A percentile compares a stretch with the other conserved stretches of the same genome.
Evolutionary conservation across 2,797 vertebrate genomes (phyloP).

Genomic region (Discoglossus pictus): DNA sequence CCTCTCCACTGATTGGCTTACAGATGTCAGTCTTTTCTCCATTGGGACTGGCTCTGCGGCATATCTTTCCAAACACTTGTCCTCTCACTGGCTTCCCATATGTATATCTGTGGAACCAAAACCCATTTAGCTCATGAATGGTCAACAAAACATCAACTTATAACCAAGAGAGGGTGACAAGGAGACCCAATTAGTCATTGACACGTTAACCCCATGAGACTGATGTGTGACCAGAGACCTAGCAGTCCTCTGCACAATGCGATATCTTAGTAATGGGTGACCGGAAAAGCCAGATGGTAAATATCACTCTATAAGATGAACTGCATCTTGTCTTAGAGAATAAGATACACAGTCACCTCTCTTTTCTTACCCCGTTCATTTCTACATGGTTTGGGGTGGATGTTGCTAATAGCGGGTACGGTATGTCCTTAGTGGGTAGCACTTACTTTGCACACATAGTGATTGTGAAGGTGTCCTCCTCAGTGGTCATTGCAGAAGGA

Average conservation of each 20-base stretch:
- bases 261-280: not conserved
- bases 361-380: too few species aligned
- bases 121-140: not conserved
- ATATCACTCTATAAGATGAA: too few species aligned
- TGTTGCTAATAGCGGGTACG: not conserved
- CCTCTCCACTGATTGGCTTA: slow-evolving; percentile 18
- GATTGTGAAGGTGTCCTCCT: not conserved
- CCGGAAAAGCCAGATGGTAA: too few species aligned
- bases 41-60: not conserved
- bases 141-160: too few species aligned
- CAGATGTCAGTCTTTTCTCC: not conserved
- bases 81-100: slow-evolving; percentile 43
- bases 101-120: slow-evolving; percentile 45
- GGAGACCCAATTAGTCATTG: too few species aligned
- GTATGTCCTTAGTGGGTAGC: not conserved
- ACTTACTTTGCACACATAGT: slow-evolving; percentile 42
- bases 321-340: too few species aligned
- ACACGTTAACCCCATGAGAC: too few species aligned
- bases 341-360: too few species aligned
- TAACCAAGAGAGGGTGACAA: too few species aligned
- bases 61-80: slow-evolving; percentile 44
- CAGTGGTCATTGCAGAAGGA: rapidly evolving
- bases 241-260: not conserved
- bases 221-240: too few species aligned
- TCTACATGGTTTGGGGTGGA: not conserved